Conservation (phyloP, 2,888 invertebrate genomes). For the Pheosia gnoma region DNA sequence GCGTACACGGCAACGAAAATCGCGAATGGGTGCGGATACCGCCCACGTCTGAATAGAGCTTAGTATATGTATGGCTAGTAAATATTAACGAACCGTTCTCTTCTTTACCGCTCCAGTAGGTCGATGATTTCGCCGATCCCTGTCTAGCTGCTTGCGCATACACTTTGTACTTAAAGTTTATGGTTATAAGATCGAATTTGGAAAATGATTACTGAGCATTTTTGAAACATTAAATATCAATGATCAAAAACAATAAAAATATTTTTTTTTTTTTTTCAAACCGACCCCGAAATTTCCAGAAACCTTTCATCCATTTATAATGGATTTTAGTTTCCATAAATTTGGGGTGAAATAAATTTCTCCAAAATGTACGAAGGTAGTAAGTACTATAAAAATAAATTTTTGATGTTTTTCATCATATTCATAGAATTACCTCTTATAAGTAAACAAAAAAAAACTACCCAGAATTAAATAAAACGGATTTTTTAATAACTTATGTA, state of each 20-base stretch:
- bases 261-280: too few species aligned
- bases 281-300: too few species aligned
- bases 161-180: constrained; percentile 65
- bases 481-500: constrained; percentile 74
- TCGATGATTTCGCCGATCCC: constrained; percentile 76
- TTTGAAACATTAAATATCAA: background rate
- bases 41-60: constrained; percentile 19
- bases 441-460: constrained; percentile 31
- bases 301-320: too few species aligned
- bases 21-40: too few species aligned
- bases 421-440: background rate
- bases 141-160: constrained; percentile 81
- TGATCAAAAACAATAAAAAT: too few species aligned
- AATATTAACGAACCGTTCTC: constrained; percentile 75
- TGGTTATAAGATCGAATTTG: constrained; percentile 33
- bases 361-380: too few species aligned
- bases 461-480: constrained; percentile 55
- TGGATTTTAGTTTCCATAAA: too few species aligned
- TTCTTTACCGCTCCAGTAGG: constrained; percentile 80
- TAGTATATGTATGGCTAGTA: constrained; percentile 29
- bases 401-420: too few species aligned
- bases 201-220: constrained; percentile 3
- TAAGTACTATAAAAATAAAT: too few species aligned
- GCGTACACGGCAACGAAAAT: too few species aligned
- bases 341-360: too few species aligned